phyloP scores from a whole-genome alignment of 2,888 invertebrate species.

The Platerodrilus igneus region DNA sequence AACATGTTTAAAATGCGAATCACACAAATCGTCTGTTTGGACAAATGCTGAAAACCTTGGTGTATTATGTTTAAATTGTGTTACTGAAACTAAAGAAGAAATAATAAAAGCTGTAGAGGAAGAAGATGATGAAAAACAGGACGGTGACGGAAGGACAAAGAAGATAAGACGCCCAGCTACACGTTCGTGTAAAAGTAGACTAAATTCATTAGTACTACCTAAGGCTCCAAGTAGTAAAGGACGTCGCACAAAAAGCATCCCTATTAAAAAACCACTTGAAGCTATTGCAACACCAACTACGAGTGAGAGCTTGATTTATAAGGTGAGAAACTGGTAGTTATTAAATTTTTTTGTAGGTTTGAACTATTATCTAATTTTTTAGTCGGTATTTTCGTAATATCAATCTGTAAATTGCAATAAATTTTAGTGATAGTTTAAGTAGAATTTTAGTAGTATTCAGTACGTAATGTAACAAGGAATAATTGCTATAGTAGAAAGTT shows the following conservation, averaged over 20 bases:
- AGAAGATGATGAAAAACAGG: constrained; percentile 35
- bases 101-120: constrained; percentile 40
- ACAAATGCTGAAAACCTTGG: constrained; percentile 65
- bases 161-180: constrained; percentile 60
- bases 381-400: too few relatives aligned
- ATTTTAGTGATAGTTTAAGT: too few relatives aligned
- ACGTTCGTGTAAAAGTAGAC: constrained; percentile 48
- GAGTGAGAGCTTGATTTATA: constrained; percentile 72
- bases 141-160: constrained; percentile 51
- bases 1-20: constrained; percentile 65
- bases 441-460: too few relatives aligned
- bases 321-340: constrained; percentile 47
- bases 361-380: too few relatives aligned
- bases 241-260: constrained; percentile 70
- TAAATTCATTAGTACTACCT: constrained; percentile 47
- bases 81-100: constrained; percentile 52
- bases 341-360: background rate
- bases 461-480: too few relatives aligned
- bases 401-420: too few relatives aligned
- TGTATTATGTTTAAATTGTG: constrained; percentile 73
- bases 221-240: constrained; percentile 65
- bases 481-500: too few relatives aligned
- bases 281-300: constrained; percentile 78
- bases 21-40: constrained; percentile 70
- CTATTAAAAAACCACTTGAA: constrained; percentile 74